Evolutionary conservation across 2,113 vertebrate species (phyloP).

Genomic region (Eulacestoma nigropectus): DNA sequence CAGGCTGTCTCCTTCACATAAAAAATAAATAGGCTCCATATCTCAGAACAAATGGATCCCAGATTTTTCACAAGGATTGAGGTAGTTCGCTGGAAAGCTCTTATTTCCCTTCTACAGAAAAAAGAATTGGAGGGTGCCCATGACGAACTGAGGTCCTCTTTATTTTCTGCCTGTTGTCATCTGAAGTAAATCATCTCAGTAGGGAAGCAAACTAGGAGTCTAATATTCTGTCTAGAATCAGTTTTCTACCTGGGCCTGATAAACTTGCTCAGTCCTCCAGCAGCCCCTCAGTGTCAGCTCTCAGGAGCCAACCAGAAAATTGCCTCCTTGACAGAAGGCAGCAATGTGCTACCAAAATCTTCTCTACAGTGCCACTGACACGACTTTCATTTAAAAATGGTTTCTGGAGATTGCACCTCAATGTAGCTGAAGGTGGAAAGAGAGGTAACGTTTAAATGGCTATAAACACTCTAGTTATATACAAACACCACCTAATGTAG

Average conservation of each 20-base stretch:
- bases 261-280: constrained; percentile 29
- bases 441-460: not conserved
- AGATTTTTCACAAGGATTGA: constrained; percentile 57
- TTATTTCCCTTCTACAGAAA: constrained; percentile 46
- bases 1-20: constrained; percentile 21
- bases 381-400: not conserved
- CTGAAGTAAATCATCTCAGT: constrained; percentile 42
- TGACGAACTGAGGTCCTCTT: constrained; percentile 34
- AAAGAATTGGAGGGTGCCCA: constrained; percentile 42
- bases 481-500: not conserved
- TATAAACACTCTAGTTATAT: not conserved
- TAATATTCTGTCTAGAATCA: constrained; percentile 41
- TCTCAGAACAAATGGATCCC: constrained; percentile 51
- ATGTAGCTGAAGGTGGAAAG: not conserved
- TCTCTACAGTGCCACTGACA: not conserved
- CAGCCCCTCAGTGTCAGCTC: not conserved
- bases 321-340: not conserved
- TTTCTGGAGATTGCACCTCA: not conserved
- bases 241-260: constrained; percentile 23
- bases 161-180: constrained; percentile 51
- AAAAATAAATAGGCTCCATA: constrained; percentile 55
- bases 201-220: constrained; percentile 31
- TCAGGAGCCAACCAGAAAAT: not conserved
- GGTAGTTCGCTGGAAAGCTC: constrained; percentile 40
- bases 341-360: not conserved